These are phyloP conservation scores for Hirundo rustica DNA, from an alignment of 2,797 vertebrate genomes.

Conservation along the genomic window DNA sequence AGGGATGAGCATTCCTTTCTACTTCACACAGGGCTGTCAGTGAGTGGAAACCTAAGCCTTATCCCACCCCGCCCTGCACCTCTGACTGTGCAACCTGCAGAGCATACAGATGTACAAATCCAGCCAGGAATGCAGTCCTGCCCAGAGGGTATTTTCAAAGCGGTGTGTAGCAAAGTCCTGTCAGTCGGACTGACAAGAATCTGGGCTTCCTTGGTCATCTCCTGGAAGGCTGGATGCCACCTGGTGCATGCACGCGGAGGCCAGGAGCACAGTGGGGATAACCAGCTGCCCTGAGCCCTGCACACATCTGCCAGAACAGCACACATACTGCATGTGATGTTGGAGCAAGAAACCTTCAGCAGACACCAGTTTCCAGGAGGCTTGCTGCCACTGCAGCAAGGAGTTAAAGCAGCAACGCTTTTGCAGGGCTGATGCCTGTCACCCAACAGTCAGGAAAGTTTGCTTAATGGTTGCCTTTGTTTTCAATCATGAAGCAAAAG, in stretches of 20 bases:
- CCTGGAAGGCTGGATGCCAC: neutral
- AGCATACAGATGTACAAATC: neutral
- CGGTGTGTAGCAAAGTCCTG: accelerated
- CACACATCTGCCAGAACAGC: accelerated
- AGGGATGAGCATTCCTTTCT: neutral
- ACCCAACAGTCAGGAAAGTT: neutral
- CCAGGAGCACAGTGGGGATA: neutral
- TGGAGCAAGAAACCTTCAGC: neutral
- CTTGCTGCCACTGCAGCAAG: accelerated
- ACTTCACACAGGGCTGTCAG: neutral
- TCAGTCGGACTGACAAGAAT: neutral
- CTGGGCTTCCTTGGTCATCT: neutral
- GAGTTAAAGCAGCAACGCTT: neutral
- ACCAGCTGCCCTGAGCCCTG: neutral
- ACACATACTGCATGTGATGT: accelerated
- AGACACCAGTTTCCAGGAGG: neutral
- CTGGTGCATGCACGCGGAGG: accelerated
- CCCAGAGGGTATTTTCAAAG: accelerated
- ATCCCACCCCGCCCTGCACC: neutral
- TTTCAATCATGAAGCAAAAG: neutral
- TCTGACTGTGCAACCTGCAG: neutral
- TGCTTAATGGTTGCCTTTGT: neutral
- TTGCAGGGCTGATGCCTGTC: neutral
- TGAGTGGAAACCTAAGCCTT: neutral
- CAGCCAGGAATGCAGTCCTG: neutral